These are phyloP conservation scores for Argopecten irradians DNA, from an alignment of 1,140 invertebrate genomes.

Conservation along the genomic window DNA sequence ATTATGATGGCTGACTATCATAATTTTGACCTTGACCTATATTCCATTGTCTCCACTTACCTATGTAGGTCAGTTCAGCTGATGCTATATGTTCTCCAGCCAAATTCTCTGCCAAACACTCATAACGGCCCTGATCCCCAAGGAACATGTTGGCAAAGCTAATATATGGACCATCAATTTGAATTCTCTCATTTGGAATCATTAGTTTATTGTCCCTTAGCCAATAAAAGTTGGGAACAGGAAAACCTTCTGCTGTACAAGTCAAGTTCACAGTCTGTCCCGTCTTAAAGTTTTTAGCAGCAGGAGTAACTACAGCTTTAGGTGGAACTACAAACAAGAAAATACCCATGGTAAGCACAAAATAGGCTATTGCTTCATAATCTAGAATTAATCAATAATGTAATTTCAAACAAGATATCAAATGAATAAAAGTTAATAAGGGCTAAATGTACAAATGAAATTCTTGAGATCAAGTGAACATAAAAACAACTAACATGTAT, in stretches of 20 bases:
- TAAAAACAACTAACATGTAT: no score
- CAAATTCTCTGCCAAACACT: conserved; percentile 72
- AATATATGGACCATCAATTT: conserved; percentile 56
- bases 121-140: conserved; percentile 71
- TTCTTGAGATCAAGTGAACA: no score
- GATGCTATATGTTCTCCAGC: conserved; percentile 66
- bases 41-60: conserved; percentile 56
- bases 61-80: conserved; percentile 68
- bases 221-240: conserved; percentile 68
- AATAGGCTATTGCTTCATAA: no score
- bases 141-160: conserved; percentile 62
- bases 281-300: conserved; percentile 69
- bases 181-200: conserved; percentile 57
- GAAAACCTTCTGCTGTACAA: conserved; percentile 69
- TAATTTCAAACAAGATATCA: no score
- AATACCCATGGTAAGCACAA: conserved; percentile 25
- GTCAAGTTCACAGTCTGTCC: conserved; percentile 63
- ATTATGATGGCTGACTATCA: no score
- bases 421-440: no score
- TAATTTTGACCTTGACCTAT: no score
- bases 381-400: no score
- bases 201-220: conserved; percentile 59
- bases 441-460: no score
- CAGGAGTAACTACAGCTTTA: conserved; percentile 71
- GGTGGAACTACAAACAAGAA: conserved; percentile 73